A percentile compares a stretch with the other conserved stretches of the same genome.
These are phyloP conservation scores for Gobionotothen gibberifrons DNA, from an alignment of 2,797 vertebrate species.

Conservation along the genomic window DNA sequence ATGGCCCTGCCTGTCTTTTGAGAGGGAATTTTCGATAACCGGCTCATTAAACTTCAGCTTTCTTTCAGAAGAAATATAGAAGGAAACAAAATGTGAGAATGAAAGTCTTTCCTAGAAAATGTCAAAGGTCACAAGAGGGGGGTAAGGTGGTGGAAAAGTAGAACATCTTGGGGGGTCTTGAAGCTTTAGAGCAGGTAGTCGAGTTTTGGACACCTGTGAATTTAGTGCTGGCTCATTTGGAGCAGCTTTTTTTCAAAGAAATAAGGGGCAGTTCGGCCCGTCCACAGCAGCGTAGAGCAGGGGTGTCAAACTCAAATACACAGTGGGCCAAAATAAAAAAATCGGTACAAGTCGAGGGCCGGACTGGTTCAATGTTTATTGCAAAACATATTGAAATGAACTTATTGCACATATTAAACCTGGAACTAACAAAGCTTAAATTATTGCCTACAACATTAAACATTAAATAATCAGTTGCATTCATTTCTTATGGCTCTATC, in stretches of 20 bases:
- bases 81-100: background rate
- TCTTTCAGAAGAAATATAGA: background rate
- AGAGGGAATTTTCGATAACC: constrained; percentile 4
- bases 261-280: constrained; percentile 37
- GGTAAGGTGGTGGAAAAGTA: constrained; percentile 11
- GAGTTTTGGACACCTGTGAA: constrained; percentile 16
- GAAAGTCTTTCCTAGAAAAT: constrained; percentile 24
- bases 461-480: too few relatives aligned
- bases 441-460: too few relatives aligned
- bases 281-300: too few relatives aligned
- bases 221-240: constrained; percentile 36
- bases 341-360: too few relatives aligned
- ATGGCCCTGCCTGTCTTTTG: background rate
- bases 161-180: constrained; percentile 28
- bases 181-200: constrained; percentile 21
- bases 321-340: too few relatives aligned
- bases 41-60: constrained; percentile 6
- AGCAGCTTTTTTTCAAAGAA: constrained; percentile 16
- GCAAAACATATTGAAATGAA: too few relatives aligned
- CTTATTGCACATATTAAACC: too few relatives aligned
- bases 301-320: too few relatives aligned
- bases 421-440: too few relatives aligned
- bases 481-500: too few relatives aligned
- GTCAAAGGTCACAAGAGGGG: constrained; percentile 38
- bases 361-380: too few relatives aligned